Base-by-base conservation (phyloP, 2,113 vertebrate species). In the Sprattus sprattus region DNA sequence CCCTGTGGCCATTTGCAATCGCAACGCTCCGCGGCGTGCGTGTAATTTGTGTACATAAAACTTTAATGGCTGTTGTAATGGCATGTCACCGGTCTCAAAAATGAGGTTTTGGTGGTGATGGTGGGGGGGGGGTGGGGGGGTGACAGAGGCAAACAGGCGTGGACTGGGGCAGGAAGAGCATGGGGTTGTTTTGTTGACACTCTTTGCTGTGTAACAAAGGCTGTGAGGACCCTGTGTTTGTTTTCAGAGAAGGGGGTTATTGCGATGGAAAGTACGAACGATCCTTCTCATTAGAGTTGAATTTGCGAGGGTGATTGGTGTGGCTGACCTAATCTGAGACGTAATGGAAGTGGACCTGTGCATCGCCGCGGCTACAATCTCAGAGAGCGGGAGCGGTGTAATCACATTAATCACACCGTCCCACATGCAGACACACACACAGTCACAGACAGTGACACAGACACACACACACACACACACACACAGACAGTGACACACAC, bases 321-420 rank as follows among this genome's bases (percentile, higher is more conserved):
- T 78, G 71, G 71, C 71, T 78, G 71, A 78, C 71, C 71, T 32
- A 78, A 78, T 78, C 39, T 78, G 28, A 28, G 28, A 78, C 71
- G 28, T 78, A 78, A 78, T 78, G 28, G 71, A 78, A 39, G 71
- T 78, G 71, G 71, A 39, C 71, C 32, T 32, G 71, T 15, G 71
- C 71, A 78, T 28, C 2, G 13, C 13, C 11, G 11, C 71, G 32
- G 15, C 71, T 78, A 78, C 71, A 78, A 78, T 78, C 71, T 78
- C 25, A 39, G 71, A 39, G 71, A 78, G 28, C 71, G 13, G 28
- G 10, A 78, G 71, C 28, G 32, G 10, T 39, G 71, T 78, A 78
- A 78, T 78, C 71, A 78, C 71, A 78, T 78, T 78, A 78, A 78
- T 78, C 71, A 78, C 71, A 78, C 71, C 64, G 9, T 67, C 11